Base-by-base conservation (phyloP, 37 sponge, comb jelly and placozoan species). In the Tethya wilhelma region DNA sequence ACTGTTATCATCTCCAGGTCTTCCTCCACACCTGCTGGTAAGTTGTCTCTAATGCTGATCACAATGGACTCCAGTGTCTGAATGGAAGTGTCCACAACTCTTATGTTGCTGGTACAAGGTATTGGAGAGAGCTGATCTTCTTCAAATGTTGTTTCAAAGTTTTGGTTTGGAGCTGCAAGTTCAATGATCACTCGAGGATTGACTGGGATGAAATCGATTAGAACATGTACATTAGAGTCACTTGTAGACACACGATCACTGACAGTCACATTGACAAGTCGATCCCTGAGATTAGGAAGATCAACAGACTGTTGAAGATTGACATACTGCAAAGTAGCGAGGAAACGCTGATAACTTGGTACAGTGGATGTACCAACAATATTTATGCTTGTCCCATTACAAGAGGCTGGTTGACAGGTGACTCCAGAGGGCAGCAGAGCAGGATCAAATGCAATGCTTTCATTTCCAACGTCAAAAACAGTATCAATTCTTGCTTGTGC, bases 381-480 rank as follows among this genome's bases (percentile, higher is more conserved):
- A 17, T 42, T 59, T 22, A 92, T 33, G 6, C 2, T 38, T 4
- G 69, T 59, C 1, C 89, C 88, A 0, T 31, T 76, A 45, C 93
- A 92, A 17, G 63, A 17, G 14, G 81, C 42, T 20, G 67, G 85
- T 28, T 17, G 12, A 42, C 93, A 92, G 8, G 75, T 32, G 4
- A 83, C 32, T 8, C 78, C 78, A 23, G 30, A 17, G 2, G 34
- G 5, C 29, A 70, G 67, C 33, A 78, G 32, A 19, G 85, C 39
- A 19, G 45, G 11, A 53, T 91, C 67, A 26, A 86, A 17, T 25
- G 74, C 37, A 9, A 91, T 19, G 42, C 64, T 73, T 39, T 92
- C 93, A 56, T 80, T 56, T 0, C 79, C 85, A 2, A 42, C 64
- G 60, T 92, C 93, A 81, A 84, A 92, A 11, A 83, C 74, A 25